A percentile compares a stretch with the other conserved stretches of the same genome.
Evolutionary conservation across 1,140 invertebrate genomes (phyloP).

Genomic region (Ooceraea biroi): DNA sequence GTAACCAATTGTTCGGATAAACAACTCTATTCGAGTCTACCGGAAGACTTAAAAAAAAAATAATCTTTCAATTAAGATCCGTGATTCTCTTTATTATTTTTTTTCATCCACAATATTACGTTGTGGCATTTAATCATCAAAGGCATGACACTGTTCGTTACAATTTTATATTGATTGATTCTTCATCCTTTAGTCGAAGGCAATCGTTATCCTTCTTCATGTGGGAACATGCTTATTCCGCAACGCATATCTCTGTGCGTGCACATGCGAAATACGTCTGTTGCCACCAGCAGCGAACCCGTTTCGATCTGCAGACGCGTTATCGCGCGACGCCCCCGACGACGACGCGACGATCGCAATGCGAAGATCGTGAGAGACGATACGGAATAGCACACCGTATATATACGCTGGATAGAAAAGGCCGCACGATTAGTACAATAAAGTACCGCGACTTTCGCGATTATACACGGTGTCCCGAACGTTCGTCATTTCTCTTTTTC

Average conservation of each 20-base stretch:
- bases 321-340: slow-evolving; percentile 40
- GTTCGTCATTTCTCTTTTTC: not conserved
- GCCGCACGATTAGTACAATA: slow-evolving; percentile 37
- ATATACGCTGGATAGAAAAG: slow-evolving; percentile 37
- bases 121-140: not conserved
- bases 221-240: not conserved
- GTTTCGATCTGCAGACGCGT: not conserved
- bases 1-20: too few species aligned
- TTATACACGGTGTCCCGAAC: slow-evolving; percentile 47
- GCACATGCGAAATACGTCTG: not conserved
- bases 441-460: slow-evolving; percentile 25
- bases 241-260: not conserved
- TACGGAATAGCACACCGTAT: slow-evolving; percentile 35
- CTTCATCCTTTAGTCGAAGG: not conserved
- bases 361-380: not conserved
- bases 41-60: too few species aligned
- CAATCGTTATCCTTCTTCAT: not conserved
- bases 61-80: too few species aligned
- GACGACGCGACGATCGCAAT: slow-evolving; percentile 20
- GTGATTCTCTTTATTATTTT: too few species aligned
- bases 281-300: not conserved
- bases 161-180: not conserved
- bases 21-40: too few species aligned
- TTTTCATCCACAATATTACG: not conserved
- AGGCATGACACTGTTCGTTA: not conserved